Evolutionary conservation across 2,797 vertebrate species (phyloP).

Genomic region (Lates japonicus): DNA sequence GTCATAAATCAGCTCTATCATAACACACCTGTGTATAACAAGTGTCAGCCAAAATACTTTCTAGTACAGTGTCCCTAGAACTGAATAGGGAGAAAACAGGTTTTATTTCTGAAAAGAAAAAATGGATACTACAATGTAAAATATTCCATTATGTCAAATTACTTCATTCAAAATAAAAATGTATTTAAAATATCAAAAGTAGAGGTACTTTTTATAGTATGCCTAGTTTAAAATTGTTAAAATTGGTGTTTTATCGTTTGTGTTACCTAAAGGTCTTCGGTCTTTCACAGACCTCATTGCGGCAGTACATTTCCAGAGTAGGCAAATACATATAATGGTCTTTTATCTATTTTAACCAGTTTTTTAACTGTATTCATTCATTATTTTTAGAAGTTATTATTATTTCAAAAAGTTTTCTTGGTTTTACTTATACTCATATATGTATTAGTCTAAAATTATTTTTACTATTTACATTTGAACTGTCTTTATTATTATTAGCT

Average conservation of each 20-base stretch:
- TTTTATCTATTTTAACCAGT: background rate
- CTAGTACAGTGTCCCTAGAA: background rate
- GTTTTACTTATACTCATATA: too few relatives aligned
- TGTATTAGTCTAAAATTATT: background rate
- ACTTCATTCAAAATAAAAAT: background rate
- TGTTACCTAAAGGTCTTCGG: too few relatives aligned
- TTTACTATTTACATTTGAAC: background rate
- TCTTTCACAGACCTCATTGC: too few relatives aligned
- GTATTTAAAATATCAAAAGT: background rate
- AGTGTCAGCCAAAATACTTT: conserved; percentile 51
- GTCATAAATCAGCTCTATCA: conserved; percentile 55
- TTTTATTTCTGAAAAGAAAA: background rate
- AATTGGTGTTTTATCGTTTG: background rate
- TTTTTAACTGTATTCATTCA: background rate
- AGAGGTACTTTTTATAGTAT: background rate
- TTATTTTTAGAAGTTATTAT: background rate
- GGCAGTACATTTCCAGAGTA: too few relatives aligned
- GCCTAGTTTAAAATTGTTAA: background rate
- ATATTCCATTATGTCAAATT: background rate
- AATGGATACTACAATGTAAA: background rate
- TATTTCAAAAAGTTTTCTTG: too few relatives aligned
- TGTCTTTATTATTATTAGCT: background rate
- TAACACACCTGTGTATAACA: conserved; percentile 48
- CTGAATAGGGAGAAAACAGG: background rate
- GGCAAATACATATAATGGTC: too few relatives aligned